Conservation (phyloP, 2,888 invertebrate genomes). For the Tillus elongatus region DNA sequence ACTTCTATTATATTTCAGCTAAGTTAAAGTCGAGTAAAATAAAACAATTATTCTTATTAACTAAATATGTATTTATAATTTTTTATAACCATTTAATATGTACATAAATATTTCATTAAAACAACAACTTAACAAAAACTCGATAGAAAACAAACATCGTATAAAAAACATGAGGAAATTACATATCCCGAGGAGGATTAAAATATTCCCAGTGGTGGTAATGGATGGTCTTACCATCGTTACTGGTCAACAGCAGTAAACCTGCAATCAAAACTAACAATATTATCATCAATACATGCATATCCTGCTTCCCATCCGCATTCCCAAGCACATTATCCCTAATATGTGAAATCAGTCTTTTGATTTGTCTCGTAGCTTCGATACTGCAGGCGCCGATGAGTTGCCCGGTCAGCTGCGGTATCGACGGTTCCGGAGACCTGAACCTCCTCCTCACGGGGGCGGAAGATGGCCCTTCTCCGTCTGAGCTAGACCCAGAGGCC, state of each 20-base stretch:
- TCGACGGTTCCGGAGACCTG: slow-evolving; percentile 52
- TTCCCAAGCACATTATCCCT: slow-evolving; percentile 51
- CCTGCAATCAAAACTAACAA: slow-evolving; percentile 70
- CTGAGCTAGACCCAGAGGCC: slow-evolving; percentile 29
- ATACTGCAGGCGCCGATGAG: slow-evolving; percentile 60
- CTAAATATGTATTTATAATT: not conserved
- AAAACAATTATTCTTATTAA: not conserved
- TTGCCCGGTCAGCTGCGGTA: slow-evolving; percentile 61
- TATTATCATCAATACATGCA: slow-evolving; percentile 69
- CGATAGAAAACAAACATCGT: slow-evolving; percentile 12
- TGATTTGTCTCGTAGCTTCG: slow-evolving; percentile 54
- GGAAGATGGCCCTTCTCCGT: slow-evolving; percentile 27
- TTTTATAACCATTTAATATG: no score
- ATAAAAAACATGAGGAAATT: slow-evolving; percentile 18
- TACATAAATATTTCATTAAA: not conserved
- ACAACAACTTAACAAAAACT: slow-evolving; percentile 13
- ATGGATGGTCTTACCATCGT: slow-evolving; percentile 55
- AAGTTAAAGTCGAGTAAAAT: no score
- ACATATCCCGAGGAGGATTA: slow-evolving; percentile 62
- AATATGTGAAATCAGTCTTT: slow-evolving; percentile 58
- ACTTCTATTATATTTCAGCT: no score
- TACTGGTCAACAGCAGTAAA: slow-evolving; percentile 64
- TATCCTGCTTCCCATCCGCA: slow-evolving; percentile 60
- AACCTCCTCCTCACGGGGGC: slow-evolving; percentile 22
- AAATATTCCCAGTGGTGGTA: slow-evolving; percentile 86